Base-by-base conservation (phyloP, 2,888 invertebrate species). In the Cheilosia pagana region DNA sequence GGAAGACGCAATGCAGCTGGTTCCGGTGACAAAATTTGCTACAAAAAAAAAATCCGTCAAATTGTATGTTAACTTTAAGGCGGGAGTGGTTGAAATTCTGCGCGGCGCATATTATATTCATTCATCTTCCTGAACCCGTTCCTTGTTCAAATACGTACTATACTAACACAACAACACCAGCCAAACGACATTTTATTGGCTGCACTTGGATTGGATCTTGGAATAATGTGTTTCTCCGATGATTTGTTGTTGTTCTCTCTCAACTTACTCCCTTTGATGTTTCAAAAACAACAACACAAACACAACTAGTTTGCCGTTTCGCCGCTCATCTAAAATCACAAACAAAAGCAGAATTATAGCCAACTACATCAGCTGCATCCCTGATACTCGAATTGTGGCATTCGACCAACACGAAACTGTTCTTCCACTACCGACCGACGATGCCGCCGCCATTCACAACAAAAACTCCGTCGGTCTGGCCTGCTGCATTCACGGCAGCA, bases 341-440 rank as follows among this genome's bases (percentile, higher is more conserved):
- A 88, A 88, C 87, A 87, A 87, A 86, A 87, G 87, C 87, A 87
- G 6, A n/a, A 25, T 3, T 12, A 31, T 1, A 31, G 14, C 68
- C 72, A 31, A 75, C 87, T 23, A 0, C 0, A 0, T 48, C 23
- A 82, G 57, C 88, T 91, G 91, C 0, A 88, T 87, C 87, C 91
- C 91, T 89, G 88, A 74, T 90, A 87, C 83, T 86, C 89, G 89
- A 90, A 91, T 91, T 91, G 90, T 91, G 88, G 88, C 89, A 91
- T 91, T 91, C 91, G 92, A 91, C 91, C 90, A 91, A 91, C 91
- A 91, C 91, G 90, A 91, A 90, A 89, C 91, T 91, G 63, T 91
- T 91, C 90, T 90, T 90, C 57, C 62, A 62, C 65, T 70, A 28
- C 7, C 19, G 16, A 41, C 35, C n/a, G n/a, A 12, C 23, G 21